Base-by-base conservation (phyloP, 2,888 invertebrate genomes). In the Apodemia hepburni region DNA sequence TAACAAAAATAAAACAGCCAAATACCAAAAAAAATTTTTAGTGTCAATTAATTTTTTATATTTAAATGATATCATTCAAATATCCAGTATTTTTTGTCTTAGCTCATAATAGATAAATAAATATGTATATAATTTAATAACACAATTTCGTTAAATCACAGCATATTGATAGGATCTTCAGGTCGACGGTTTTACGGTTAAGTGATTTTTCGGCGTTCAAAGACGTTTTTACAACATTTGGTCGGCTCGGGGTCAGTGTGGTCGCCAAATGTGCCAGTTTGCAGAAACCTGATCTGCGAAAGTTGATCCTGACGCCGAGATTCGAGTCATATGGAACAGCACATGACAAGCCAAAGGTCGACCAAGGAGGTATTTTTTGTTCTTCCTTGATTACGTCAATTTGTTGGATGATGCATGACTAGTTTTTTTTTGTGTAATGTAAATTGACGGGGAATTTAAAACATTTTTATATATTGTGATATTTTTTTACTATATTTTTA, bases 281-380 rank as follows among this genome's bases (percentile, higher is more conserved):
- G 72, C 74, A 73, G 89, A 80, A 89, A 89, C 76, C 73, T 69
- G 84, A 86, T 71, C 74, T 73, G 71, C 72, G 78, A 77, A 79
- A 82, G 79, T 74, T 66, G 74, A 75, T 72, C 73, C 72, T 64
- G 75, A 75, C 74, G 79, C 84, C 71, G 84, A 82, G 89, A 90
- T 89, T 89, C 82, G 71, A 38, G 38, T 79, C 86, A 85, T 76
- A 84, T 85, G 86, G 72, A 72, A 63, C 70, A 71, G 75, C 85
- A 85, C 76, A 84, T 86, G 87, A 79, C 72, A 74, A 75, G 80
- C 76, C 75, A 85, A 87, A 87, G 88, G 85, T 87, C 87, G 82
- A 76, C 81, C 71, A 78, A 79, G 82, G 82, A 81, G 86, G 81
- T 76, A 81, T 79, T 87, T 89, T 87, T 86, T 75, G 60, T 58